A percentile compares a stretch with the other conserved stretches of the same genome.
phyloP scores from a whole-genome alignment of 2,797 vertebrate species.

The Microtus obscurus region DNA sequence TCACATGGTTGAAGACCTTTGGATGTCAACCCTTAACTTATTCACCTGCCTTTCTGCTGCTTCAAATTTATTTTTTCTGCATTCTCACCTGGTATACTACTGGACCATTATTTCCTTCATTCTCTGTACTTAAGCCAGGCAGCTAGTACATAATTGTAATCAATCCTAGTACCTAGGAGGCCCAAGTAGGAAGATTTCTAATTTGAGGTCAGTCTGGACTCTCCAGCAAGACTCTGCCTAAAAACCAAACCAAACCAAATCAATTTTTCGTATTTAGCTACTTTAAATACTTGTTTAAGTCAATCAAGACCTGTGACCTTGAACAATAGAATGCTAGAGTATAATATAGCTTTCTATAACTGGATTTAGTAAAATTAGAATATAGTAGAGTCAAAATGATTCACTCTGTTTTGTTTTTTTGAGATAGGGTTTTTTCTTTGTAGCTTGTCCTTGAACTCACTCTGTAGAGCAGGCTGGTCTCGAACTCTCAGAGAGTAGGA shows the following conservation, averaged over 20 bases:
- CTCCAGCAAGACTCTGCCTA: not conserved
- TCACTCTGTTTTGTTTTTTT: not conserved
- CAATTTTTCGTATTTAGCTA: constrained; percentile 15
- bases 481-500: not conserved
- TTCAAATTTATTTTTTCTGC: not conserved
- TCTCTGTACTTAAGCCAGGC: not conserved
- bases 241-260: not conserved
- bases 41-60: not conserved
- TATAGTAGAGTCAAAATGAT: not conserved
- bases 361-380: constrained; percentile 45
- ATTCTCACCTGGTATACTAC: not conserved
- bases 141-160: not conserved
- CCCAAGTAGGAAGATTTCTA: not conserved
- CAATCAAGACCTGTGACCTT: not conserved
- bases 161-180: not conserved
- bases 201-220: not conserved
- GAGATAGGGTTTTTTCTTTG: not conserved
- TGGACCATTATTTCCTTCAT: not conserved
- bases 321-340: constrained; percentile 15
- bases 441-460: not conserved
- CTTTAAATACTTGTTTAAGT: not conserved
- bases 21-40: not conserved
- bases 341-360: constrained; percentile 27
- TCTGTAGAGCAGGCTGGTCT: not conserved
- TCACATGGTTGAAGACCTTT: not conserved